Conservation (phyloP, 2,113 vertebrate species). For the Tychaedon coryphoeus region DNA sequence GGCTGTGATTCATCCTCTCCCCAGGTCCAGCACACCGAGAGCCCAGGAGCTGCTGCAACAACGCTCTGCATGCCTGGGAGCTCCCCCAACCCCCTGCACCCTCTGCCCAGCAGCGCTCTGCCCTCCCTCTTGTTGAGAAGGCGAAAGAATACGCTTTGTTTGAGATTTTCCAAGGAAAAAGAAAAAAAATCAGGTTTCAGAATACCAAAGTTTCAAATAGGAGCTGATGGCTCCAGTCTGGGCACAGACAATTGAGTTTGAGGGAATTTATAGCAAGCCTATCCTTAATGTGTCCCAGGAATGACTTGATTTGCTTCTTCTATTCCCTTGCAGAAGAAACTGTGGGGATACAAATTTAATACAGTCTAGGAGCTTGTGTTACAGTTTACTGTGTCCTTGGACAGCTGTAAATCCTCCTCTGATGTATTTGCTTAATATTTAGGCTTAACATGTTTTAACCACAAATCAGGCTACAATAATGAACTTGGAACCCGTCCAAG, state of each 20-base stretch:
- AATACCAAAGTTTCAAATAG: slow-evolving; percentile 61
- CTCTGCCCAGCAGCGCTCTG: background rate
- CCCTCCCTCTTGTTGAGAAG: slow-evolving; percentile 36
- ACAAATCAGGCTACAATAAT: slow-evolving; percentile 59
- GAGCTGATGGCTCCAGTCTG: slow-evolving; percentile 69
- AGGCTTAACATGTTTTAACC: slow-evolving; percentile 69
- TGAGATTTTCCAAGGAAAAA: slow-evolving; percentile 24
- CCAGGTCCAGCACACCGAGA: background rate
- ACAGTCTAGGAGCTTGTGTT: slow-evolving; percentile 60
- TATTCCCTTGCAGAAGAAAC: slow-evolving; percentile 68
- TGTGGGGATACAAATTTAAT: slow-evolving; percentile 63
- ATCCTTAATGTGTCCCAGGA: slow-evolving; percentile 71
- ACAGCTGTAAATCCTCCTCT: slow-evolving; percentile 64
- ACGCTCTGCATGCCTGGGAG: background rate
- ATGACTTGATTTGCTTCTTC: slow-evolving; percentile 72
- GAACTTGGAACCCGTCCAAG: slow-evolving; percentile 51
- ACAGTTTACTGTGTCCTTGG: slow-evolving; percentile 71
- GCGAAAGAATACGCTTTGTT: slow-evolving; percentile 48
- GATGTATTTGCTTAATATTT: slow-evolving; percentile 72
- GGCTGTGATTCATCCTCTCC: background rate
- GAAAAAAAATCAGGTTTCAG: background rate
- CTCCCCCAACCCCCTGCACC: background rate
- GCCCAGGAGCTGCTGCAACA: background rate
- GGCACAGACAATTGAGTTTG: slow-evolving; percentile 69
- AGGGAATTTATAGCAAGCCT: slow-evolving; percentile 68